phyloP scores from a whole-genome alignment of 2,888 invertebrate species.

The Diploptera punctata region DNA sequence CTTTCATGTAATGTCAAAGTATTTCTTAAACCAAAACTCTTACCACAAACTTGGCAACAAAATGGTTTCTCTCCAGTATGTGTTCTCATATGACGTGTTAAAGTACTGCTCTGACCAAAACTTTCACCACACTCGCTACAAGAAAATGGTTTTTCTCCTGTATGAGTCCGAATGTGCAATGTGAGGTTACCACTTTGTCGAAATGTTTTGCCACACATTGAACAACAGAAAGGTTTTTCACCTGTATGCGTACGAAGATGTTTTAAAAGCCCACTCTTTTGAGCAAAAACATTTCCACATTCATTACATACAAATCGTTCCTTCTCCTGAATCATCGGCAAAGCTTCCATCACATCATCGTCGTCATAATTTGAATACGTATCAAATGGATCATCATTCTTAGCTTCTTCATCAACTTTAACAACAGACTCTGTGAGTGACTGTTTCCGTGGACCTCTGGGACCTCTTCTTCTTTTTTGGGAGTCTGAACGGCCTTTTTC shows the following conservation, averaged over 20 bases:
- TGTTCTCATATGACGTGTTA: conserved; percentile 22
- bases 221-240: conserved; percentile 23
- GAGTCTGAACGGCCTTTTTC: too few relatives aligned
- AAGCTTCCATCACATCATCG: conserved; percentile 3
- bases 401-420: neutral
- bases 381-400: neutral
- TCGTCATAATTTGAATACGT: neutral
- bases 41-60: conserved; percentile 22
- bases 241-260: conserved; percentile 18
- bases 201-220: conserved; percentile 25
- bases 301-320: conserved; percentile 25
- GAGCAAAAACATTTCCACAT: conserved; percentile 25
- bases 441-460: neutral
- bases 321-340: conserved; percentile 21
- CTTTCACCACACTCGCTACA: conserved; percentile 15
- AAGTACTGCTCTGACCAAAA: conserved; percentile 28
- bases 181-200: conserved; percentile 25
- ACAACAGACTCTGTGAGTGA: neutral
- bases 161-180: conserved; percentile 16
- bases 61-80: conserved; percentile 25
- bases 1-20: conserved; percentile 10
- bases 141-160: conserved; percentile 18
- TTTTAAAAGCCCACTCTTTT: conserved; percentile 20
- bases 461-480: conserved; percentile 4
- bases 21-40: conserved; percentile 22